Conservation (phyloP, 1,140 invertebrate genomes). For the Hetaerina americana region DNA sequence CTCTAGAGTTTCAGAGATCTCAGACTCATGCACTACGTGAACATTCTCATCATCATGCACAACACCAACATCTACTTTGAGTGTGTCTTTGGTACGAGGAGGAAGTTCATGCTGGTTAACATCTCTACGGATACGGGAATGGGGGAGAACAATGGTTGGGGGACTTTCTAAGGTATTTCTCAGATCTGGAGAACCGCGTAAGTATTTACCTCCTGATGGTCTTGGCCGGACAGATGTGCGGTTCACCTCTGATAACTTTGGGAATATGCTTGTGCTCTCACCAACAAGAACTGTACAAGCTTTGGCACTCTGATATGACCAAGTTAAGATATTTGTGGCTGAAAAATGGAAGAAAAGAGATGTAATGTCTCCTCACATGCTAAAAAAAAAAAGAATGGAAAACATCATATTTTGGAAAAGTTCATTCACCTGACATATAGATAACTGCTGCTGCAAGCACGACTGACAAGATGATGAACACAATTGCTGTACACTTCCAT, state of each 20-base stretch:
- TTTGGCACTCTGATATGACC: constrained; percentile 63
- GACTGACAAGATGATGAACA: constrained; percentile 67
- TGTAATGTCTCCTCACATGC: neutral
- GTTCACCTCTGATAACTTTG: constrained; percentile 12
- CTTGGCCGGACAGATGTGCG: constrained; percentile 38
- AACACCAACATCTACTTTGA: constrained; percentile 13
- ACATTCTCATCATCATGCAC: constrained; percentile 10
- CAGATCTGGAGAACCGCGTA: neutral
- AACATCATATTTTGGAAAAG: neutral
- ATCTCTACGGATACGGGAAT: constrained; percentile 46
- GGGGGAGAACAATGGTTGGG: constrained; percentile 23
- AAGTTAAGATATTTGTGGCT: constrained; percentile 68
- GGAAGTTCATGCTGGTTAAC: constrained; percentile 40
- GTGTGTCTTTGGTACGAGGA: constrained; percentile 6
- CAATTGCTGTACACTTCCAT: constrained; percentile 80
- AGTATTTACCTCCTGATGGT: constrained; percentile 45
- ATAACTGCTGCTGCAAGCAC: constrained; percentile 66
- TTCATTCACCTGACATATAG: constrained; percentile 69
- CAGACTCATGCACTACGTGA: neutral
- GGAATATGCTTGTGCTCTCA: constrained; percentile 41
- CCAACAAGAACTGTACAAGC: constrained; percentile 70
- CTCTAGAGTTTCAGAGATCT: neutral
- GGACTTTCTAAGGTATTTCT: neutral
- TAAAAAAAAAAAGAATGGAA: constrained; percentile 2
- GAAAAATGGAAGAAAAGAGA: constrained; percentile 24